Conservation (phyloP, 1,140 invertebrate species). For the Babylonia areolata region DNA sequence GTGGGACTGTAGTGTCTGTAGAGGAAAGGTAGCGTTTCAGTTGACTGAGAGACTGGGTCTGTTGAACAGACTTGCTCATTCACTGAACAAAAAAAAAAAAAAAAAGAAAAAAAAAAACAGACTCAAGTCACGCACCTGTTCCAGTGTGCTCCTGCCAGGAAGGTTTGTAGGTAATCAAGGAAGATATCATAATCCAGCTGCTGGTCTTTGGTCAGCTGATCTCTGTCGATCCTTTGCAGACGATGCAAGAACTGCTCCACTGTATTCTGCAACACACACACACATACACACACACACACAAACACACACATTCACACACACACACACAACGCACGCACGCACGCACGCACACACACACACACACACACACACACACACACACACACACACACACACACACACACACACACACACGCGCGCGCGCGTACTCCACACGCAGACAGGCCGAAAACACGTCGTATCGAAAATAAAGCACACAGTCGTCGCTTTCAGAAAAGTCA, state of each 20-base stretch:
- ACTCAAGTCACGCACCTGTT: too few relatives aligned
- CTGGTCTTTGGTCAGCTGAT: not conserved
- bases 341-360: not conserved
- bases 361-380: not conserved
- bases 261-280: slow-evolving; percentile 14
- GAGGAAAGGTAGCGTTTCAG: too few relatives aligned
- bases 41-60: too few relatives aligned
- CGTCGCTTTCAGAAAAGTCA: too few relatives aligned
- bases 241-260: slow-evolving; percentile 14
- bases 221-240: not conserved
- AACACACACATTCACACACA: not conserved
- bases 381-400: not conserved
- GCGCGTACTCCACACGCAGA: not conserved
- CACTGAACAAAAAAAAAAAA: too few relatives aligned
- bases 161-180: slow-evolving; percentile 23
- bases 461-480: too few relatives aligned
- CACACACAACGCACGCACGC: not conserved
- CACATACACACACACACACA: not conserved
- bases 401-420: not conserved
- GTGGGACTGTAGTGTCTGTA: too few relatives aligned
- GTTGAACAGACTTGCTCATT: too few relatives aligned
- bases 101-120: too few relatives aligned
- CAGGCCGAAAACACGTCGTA: too few relatives aligned
- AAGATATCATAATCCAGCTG: slow-evolving; percentile 26
- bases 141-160: slow-evolving; percentile 25